Evolutionary conservation across 1,140 invertebrate species (phyloP).

Genomic region (Stegodyphus dumicola): DNA sequence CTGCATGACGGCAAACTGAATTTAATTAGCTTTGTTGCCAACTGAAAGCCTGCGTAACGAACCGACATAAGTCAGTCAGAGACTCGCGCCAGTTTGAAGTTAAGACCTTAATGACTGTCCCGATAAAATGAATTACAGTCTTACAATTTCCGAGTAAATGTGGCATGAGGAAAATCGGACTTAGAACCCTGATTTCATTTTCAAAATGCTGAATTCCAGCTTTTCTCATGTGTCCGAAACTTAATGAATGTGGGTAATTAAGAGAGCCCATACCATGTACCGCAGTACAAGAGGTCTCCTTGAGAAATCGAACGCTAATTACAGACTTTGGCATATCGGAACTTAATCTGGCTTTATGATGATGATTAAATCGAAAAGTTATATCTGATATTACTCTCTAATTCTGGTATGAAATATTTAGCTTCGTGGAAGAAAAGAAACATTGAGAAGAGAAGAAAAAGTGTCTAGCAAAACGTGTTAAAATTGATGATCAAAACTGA

Average conservation of each 20-base stretch:
- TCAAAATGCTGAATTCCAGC: background rate
- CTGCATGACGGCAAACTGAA: constrained; percentile 23
- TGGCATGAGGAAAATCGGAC: background rate
- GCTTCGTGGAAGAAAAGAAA: too few relatives aligned
- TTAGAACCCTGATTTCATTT: background rate
- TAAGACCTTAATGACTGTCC: background rate
- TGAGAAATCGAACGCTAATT: constrained; percentile 26
- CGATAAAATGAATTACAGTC: too few relatives aligned
- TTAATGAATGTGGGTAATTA: constrained; percentile 48
- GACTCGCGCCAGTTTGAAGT: constrained; percentile 5
- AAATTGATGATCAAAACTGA: too few relatives aligned
- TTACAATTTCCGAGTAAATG: too few relatives aligned
- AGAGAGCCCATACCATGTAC: background rate
- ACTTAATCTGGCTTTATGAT: constrained; percentile 11
- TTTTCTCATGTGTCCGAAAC: background rate
- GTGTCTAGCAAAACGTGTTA: too few relatives aligned
- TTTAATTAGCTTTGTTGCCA: constrained; percentile 49
- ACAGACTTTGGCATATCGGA: constrained; percentile 2
- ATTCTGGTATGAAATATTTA: too few relatives aligned
- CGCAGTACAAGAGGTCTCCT: background rate
- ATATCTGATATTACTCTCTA: constrained; percentile 1
- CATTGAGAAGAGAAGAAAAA: too few relatives aligned
- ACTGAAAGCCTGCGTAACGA: background rate
- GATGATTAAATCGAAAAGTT: constrained; percentile 17
- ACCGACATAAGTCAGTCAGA: constrained; percentile 27